Percentiles rank a stretch among this genome's conserved stretches.
These are phyloP conservation scores for Cephus sareptanus DNA, from an alignment of 2,888 invertebrate genomes.

Conservation along the genomic window DNA sequence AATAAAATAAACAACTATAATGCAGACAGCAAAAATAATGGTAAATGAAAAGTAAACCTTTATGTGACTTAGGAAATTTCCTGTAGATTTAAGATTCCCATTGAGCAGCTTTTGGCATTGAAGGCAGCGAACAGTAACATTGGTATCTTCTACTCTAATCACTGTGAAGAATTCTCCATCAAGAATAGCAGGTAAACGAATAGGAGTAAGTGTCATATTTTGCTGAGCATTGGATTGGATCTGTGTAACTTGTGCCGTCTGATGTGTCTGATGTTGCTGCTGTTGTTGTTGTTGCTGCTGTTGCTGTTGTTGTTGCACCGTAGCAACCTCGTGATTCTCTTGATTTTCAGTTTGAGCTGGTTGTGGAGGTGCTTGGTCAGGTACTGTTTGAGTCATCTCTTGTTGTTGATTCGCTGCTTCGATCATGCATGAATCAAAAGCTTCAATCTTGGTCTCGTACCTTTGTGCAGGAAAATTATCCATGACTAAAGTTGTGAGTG, in stretches of 20 bases:
- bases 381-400: constrained; percentile 48
- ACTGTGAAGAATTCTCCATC: constrained; percentile 63
- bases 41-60: constrained; percentile 44
- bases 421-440: constrained; percentile 58
- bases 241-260: constrained; percentile 40
- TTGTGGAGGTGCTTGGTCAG: constrained; percentile 37
- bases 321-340: constrained; percentile 43
- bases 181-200: constrained; percentile 60
- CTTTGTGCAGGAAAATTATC: constrained; percentile 54
- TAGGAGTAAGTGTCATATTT: constrained; percentile 56
- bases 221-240: constrained; percentile 51
- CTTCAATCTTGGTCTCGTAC: constrained; percentile 57
- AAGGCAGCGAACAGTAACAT: constrained; percentile 61
- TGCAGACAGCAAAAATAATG: background rate
- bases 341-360: constrained; percentile 39
- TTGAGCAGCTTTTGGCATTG: constrained; percentile 62
- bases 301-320: constrained; percentile 10
- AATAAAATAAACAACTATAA: constrained; percentile 14
- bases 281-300: constrained; percentile 26
- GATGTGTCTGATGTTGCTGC: constrained; percentile 31
- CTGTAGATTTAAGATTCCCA: constrained; percentile 63
- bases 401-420: constrained; percentile 44
- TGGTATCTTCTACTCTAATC: constrained; percentile 60
- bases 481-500: constrained; percentile 38
- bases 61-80: constrained; percentile 63